Percentiles rank a stretch among this genome's conserved stretches.
Conservation (phyloP, 2,888 invertebrate species). For the Alloplasta piceator region DNA sequence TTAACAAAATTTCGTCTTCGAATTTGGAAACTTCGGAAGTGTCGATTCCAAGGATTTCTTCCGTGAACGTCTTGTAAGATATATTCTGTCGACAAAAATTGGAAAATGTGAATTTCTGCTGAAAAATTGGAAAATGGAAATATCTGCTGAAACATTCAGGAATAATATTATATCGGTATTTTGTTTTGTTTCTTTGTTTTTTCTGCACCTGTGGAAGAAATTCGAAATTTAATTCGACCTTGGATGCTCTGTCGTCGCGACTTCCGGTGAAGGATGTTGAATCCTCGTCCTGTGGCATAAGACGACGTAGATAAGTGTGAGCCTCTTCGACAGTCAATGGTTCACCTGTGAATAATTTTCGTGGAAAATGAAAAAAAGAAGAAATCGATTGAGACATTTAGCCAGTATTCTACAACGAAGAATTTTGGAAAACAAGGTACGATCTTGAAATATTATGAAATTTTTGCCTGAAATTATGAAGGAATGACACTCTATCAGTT, state of each 20-base stretch:
- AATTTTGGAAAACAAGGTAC: too few species aligned
- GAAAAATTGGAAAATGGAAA: not conserved
- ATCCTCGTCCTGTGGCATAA: constrained; percentile 66
- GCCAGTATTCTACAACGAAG: too few species aligned
- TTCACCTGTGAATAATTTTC: constrained; percentile 68
- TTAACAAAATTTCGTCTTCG: constrained; percentile 24
- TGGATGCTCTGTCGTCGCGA: constrained; percentile 37
- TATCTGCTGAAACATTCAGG: constrained; percentile 52
- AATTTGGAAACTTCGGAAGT: constrained; percentile 70
- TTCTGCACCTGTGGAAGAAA: constrained; percentile 72
- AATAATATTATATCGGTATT: constrained; percentile 42
- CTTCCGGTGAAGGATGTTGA: constrained; percentile 42
- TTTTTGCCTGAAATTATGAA: too few species aligned
- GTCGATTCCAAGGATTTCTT: constrained; percentile 76
- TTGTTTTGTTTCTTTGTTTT: constrained; percentile 36
- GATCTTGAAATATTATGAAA: too few species aligned
- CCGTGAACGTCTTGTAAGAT: constrained; percentile 79
- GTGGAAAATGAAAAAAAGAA: not conserved
- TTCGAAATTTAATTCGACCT: constrained; percentile 61
- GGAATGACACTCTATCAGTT: too few species aligned
- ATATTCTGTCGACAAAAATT: constrained; percentile 73
- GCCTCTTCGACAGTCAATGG: constrained; percentile 70
- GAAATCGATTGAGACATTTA: too few species aligned
- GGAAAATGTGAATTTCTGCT: constrained; percentile 1
- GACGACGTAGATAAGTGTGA: constrained; percentile 68